Evolutionary conservation across 2,888 invertebrate species (phyloP).

Genomic region (Callosobruchus maculatus): DNA sequence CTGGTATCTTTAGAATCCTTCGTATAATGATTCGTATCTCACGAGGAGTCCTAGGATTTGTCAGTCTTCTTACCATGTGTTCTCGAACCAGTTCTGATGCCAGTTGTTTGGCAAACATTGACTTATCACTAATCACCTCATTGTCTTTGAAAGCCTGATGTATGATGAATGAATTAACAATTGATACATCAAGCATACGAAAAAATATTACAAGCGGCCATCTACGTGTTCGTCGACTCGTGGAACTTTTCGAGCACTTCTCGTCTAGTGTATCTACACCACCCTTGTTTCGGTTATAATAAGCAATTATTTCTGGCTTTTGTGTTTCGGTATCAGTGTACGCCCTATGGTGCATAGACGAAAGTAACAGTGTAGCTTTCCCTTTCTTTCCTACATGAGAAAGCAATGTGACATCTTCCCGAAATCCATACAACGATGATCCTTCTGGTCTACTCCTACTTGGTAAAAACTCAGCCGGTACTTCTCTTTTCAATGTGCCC

Average conservation of each 20-base stretch:
- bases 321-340: background rate
- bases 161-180: constrained; percentile 1
- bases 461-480: background rate
- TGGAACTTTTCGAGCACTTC: constrained; percentile 1
- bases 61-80: too few relatives aligned
- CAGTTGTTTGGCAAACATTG: too few relatives aligned
- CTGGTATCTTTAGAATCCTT: too few relatives aligned
- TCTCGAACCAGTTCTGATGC: background rate
- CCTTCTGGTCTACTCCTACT: background rate
- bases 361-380: background rate
- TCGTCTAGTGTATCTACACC: constrained; percentile 1
- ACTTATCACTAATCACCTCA: too few relatives aligned
- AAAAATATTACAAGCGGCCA: background rate
- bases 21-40: too few relatives aligned
- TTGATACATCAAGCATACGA: background rate
- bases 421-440: background rate
- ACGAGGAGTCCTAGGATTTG: too few relatives aligned
- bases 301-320: background rate
- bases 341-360: background rate
- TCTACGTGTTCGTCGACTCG: constrained; percentile 2
- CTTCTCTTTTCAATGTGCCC: background rate
- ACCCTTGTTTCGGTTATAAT: background rate
- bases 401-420: background rate
- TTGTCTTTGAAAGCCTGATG: too few relatives aligned
- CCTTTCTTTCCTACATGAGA: background rate